Base-by-base conservation (phyloP, 2,888 invertebrate species). In the Carpatolechia fugitivella region DNA sequence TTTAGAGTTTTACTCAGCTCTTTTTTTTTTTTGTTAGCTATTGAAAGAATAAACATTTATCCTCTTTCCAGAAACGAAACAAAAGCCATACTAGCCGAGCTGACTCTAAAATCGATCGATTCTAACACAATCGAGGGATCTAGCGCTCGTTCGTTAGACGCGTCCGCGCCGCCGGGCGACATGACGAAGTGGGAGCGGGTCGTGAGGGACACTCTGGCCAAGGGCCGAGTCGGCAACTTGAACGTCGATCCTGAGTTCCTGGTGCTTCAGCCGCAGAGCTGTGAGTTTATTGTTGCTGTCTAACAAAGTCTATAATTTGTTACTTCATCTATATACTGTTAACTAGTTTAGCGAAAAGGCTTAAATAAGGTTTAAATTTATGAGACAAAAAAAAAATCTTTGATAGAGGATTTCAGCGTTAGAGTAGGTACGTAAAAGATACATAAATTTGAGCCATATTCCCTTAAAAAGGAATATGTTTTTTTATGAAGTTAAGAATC, bases 161-260 rank as follows among this genome's bases (percentile, higher is more conserved):
- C 57, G 30, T 58, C 60, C 36, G 56, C 59, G 59, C 58, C 60
- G 13, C 58, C 0, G 49, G 50, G 31, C 8, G 20, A 51, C 44
- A 77, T 64, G 54, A 62, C 60, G 51, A 69, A 72, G 3, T 91
- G 90, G 69, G 91, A 94, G 72, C 83, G 92, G 24, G 92, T 93
- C 0, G 84, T 97, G 1, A 82, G 92, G 57, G 94, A 95, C 40
- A 94, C 94, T 8, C 90, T 98, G 0, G 90, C 92, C 1, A 91
- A 88, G 0, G 97, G 97, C 4, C 91, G 91, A 68, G 94, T 97
- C 6, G 97, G 97, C 0, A 94, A 94, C 30, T 80, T 97, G 1
- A 93, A 93, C 20, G 94, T 97, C 0, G 97, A 98, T 79, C 96
- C 97, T 0, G 93, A 94, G 57, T 97, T 94, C 76, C 82, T 97